A percentile compares a stretch with the other conserved stretches of the same genome.
These are phyloP conservation scores for Volucella inanis DNA, from an alignment of 2,888 invertebrate species.

Conservation along the genomic window DNA sequence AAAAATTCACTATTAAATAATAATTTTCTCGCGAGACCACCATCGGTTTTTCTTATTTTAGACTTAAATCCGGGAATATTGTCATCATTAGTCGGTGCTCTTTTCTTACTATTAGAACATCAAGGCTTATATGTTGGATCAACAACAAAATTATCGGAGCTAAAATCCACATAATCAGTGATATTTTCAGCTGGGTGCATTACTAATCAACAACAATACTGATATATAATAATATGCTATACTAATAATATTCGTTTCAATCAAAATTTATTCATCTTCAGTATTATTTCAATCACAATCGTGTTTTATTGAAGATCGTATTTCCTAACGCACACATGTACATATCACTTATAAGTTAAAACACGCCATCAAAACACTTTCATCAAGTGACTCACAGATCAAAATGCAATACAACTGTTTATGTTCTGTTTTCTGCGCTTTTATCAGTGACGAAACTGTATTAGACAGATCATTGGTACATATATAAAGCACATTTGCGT, in stretches of 20 bases:
- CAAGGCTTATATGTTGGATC: not conserved
- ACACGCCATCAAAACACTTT: too few relatives aligned
- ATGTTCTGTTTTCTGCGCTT: too few relatives aligned
- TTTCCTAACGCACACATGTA: too few relatives aligned
- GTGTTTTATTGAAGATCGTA: too few relatives aligned
- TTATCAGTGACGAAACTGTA: too few relatives aligned
- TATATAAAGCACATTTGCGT: too few relatives aligned
- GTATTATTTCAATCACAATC: too few relatives aligned
- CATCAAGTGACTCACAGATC: too few relatives aligned
- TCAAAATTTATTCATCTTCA: not conserved
- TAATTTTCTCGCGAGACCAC: not conserved
- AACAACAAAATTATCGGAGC: not conserved
- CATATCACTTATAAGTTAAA: too few relatives aligned
- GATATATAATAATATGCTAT: not conserved
- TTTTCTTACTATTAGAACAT: not conserved
- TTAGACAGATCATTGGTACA: too few relatives aligned
- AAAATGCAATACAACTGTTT: too few relatives aligned
- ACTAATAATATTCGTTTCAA: not conserved
- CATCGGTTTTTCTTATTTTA: conserved; percentile 2
- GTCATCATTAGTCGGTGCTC: not conserved
- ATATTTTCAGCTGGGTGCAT: not conserved
- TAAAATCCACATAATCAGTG: not conserved
- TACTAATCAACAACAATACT: conserved; percentile 1
- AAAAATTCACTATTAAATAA: conserved; percentile 8
- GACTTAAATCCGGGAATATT: not conserved